Base-by-base conservation (phyloP, 2,113 vertebrate genomes). In the Rhabdomys dilectus region DNA sequence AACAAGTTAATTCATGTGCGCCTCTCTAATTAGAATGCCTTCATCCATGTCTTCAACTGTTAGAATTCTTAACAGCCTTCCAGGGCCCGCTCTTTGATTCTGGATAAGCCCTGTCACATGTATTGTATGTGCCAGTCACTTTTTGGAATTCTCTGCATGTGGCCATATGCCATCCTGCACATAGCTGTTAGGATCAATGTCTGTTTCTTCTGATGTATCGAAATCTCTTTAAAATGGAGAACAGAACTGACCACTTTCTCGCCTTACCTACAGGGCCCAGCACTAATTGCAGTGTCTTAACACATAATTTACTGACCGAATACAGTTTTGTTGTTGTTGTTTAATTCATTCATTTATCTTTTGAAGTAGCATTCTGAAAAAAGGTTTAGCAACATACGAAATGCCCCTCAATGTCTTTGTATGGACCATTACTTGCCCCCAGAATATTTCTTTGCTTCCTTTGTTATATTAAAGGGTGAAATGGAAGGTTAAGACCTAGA, bases 401-500 rank as follows among this genome's bases (percentile, higher is more conserved):
- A 89, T 72, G 42, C 86, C 56, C 78, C 81, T 17, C 70, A 70
- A 68, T 95, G 53, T 95, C 81, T 89, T 89, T 72, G 68, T 84
- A 89, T 95, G 96, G 94, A 48, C 78, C 96, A 89, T 95, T 97
- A 91, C 87, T 82, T 62, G 86, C 89, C 88, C 77, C n/a, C 56
- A 94, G 85, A 95, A 80, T 96, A 86, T 77, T 95, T 95, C 87
- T 89, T 85, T 77, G 62, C 48, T 62, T 82, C 94, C 77, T 89
- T 86, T 42, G 36, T 73, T 95, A 84, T 94, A 80, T 84, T 87
- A 96, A 95, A 91, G 68, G 93, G 66, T 78, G 85, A 97, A 92
- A 94, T 96, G 95, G 94, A 93, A 97, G 94, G 97, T 97, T 97
- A 96, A 95, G 94, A 96, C 95, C 96, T 96, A 97, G 95, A 96